Evolutionary conservation across 1,140 invertebrate genomes (phyloP).

Genomic region (Nasonia longicornis): DNA sequence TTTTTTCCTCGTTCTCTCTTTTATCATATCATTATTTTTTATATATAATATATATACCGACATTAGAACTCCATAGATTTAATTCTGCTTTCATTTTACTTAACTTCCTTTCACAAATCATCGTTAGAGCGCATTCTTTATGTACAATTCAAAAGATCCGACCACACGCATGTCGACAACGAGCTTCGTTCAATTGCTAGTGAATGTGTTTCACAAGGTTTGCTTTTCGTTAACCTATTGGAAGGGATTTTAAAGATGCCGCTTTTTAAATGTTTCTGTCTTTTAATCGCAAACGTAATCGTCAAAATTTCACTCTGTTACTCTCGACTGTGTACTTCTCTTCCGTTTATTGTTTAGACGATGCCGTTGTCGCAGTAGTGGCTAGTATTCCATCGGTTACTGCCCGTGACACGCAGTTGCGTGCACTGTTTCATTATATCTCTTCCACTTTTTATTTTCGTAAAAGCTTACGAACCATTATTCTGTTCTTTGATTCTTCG

Average conservation of each 20-base stretch:
- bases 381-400: background rate
- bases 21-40: constrained; percentile 26
- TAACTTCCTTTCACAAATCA: constrained; percentile 30
- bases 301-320: background rate
- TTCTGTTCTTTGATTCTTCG: constrained; percentile 35
- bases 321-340: background rate
- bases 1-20: constrained; percentile 33
- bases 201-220: constrained; percentile 26
- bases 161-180: constrained; percentile 35
- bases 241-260: constrained; percentile 31
- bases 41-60: constrained; percentile 45
- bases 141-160: constrained; percentile 44
- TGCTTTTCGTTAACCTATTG: constrained; percentile 18
- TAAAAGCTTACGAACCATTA: constrained; percentile 34
- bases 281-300: constrained; percentile 10
- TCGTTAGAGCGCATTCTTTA: constrained; percentile 38
- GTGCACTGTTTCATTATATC: background rate
- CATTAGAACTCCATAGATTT: constrained; percentile 31
- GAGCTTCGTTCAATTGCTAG: constrained; percentile 36
- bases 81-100: constrained; percentile 31
- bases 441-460: constrained; percentile 5
- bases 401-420: background rate
- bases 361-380: background rate
- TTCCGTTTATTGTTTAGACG: background rate
- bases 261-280: background rate